Conservation (phyloP, 2,113 vertebrate species). For the Bos indicus region DNA sequence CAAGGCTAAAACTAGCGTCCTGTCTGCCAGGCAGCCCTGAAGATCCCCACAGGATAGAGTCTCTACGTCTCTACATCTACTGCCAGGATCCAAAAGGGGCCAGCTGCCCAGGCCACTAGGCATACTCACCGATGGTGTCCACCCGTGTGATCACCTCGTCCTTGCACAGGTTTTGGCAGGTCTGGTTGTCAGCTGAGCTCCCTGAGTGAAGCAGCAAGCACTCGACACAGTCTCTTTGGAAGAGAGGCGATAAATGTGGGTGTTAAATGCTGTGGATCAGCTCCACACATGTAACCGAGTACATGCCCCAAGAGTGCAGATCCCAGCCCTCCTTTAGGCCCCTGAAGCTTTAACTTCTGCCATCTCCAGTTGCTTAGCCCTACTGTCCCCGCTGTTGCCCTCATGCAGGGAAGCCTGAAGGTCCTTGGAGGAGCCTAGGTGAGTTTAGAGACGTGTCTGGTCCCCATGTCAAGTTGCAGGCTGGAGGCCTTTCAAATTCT, state of each 20-base stretch:
- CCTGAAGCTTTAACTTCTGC: neutral
- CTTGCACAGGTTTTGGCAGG: constrained; percentile 94
- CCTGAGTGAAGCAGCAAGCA: constrained; percentile 90
- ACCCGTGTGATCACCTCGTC: constrained; percentile 90
- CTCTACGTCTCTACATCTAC: rapidly evolving
- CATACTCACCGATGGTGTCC: constrained; percentile 89
- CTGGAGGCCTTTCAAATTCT: neutral
- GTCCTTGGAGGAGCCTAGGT: neutral
- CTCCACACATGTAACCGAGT: rapidly evolving
- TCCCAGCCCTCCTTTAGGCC: neutral
- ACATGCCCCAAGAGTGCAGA: neutral
- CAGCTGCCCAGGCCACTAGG: neutral
- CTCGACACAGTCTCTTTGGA: constrained; percentile 93
- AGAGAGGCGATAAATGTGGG: neutral
- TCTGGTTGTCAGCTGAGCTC: constrained; percentile 92
- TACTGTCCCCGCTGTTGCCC: neutral
- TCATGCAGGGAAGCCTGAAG: neutral
- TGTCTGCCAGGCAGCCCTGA: neutral
- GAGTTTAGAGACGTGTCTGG: neutral
- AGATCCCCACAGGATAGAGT: neutral
- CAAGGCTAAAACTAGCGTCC: neutral
- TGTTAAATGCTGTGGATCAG: neutral
- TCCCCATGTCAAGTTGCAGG: neutral
- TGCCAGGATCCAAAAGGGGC: neutral
- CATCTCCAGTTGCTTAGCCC: neutral